Conservation (phyloP, 2,797 vertebrate genomes). For the Carcharodon carcharias region DNA sequence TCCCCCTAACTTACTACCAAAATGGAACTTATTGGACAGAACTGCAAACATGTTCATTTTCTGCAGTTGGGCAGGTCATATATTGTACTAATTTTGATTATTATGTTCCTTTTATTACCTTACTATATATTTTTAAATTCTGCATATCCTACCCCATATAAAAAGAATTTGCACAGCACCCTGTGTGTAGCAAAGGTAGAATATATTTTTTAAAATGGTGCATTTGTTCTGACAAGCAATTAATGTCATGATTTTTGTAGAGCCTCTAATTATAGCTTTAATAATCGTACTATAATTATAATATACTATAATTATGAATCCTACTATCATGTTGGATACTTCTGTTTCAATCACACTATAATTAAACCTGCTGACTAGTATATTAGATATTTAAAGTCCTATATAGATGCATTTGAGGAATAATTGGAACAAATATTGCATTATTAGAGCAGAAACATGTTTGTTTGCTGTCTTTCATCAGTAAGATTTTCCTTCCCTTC, state of each 20-base stretch:
- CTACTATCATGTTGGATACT: neutral
- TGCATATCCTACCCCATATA: neutral
- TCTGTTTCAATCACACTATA: constrained; percentile 11
- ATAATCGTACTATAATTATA: no score
- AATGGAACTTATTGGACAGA: neutral
- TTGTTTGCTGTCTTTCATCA: neutral
- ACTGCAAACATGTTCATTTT: neutral
- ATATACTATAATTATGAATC: neutral
- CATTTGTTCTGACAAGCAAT: constrained; percentile 14
- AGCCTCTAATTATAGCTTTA: neutral
- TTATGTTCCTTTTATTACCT: neutral
- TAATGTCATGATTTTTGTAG: constrained; percentile 7
- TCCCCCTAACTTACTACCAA: neutral
- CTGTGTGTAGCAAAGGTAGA: neutral
- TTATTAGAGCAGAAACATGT: neutral
- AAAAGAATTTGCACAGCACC: neutral
- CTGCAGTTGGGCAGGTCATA: neutral
- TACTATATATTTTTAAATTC: neutral
- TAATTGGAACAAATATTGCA: neutral
- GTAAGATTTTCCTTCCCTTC: neutral
- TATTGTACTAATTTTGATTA: neutral
- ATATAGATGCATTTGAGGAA: neutral
- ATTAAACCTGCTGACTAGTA: neutral
- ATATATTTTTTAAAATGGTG: neutral
- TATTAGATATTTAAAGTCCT: neutral